phyloP scores from a whole-genome alignment of 2,113 vertebrate genomes.

The Candoia aspera region DNA sequence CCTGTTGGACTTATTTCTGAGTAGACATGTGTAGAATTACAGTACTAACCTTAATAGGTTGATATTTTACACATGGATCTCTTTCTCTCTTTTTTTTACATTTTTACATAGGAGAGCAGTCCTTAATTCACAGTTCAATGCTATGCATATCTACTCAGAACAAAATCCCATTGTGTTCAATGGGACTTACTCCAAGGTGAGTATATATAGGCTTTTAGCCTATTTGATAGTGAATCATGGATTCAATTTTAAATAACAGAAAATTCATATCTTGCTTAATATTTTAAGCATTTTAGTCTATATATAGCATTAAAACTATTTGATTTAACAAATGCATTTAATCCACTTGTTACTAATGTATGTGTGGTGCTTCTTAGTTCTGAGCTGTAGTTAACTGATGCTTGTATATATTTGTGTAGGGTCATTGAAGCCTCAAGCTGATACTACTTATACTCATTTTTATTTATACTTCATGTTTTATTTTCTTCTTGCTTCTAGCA shows the following conservation, averaged over 20 bases:
- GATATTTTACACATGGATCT: not conserved
- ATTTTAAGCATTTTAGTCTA: not conserved
- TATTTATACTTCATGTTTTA: constrained; percentile 22
- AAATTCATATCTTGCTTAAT: not conserved
- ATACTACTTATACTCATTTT: not conserved
- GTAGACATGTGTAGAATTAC: not conserved
- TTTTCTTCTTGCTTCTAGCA: constrained; percentile 67
- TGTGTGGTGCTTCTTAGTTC: not conserved
- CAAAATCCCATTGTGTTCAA: not conserved
- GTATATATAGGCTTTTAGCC: not conserved
- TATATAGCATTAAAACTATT: not conserved
- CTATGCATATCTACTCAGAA: not conserved
- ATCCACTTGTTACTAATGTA: not conserved
- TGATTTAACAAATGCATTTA: not conserved
- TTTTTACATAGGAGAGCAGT: not conserved
- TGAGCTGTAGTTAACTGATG: not conserved
- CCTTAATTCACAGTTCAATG: not conserved
- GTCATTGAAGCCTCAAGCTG: constrained; percentile 1
- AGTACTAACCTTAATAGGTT: not conserved
- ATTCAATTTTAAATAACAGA: not conserved
- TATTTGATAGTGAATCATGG: not conserved
- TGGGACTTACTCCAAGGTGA: not conserved
- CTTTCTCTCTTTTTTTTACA: not conserved
- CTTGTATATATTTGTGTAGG: constrained; percentile 7
- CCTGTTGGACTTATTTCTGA: not conserved